These are phyloP conservation scores for Mythimna loreyi DNA, from an alignment of 2,888 invertebrate species.

Conservation along the genomic window DNA sequence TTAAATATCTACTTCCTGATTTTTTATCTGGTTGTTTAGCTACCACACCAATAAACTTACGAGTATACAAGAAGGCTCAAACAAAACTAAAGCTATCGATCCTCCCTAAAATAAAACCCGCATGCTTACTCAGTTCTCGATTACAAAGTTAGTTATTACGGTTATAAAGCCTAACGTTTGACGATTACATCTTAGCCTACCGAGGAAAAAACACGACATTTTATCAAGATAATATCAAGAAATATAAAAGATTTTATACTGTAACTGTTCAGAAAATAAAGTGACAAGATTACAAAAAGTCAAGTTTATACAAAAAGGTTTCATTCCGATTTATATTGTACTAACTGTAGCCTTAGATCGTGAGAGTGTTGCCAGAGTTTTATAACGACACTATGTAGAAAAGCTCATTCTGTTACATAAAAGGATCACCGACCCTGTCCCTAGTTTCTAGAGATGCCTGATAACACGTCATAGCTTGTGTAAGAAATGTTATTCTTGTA, in stretches of 20 bases:
- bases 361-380: conserved; percentile 25
- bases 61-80: conserved; percentile 12
- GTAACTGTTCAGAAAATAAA: conserved; percentile 36
- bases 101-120: conserved; percentile 57
- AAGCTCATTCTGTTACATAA: conserved; percentile 37
- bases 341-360: conserved; percentile 34
- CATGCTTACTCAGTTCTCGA: conserved; percentile 59
- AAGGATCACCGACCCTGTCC: conserved; percentile 15
- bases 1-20: too few species aligned
- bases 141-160: conserved; percentile 64
- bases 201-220: conserved; percentile 23
- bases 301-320: conserved; percentile 36
- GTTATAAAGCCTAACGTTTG: conserved; percentile 55
- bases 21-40: too few species aligned
- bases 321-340: conserved; percentile 42
- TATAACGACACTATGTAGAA: conserved; percentile 31
- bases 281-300: conserved; percentile 35
- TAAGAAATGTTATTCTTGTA: not conserved
- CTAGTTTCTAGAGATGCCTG: conserved; percentile 10
- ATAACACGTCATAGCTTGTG: conserved; percentile 9
- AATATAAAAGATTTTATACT: conserved; percentile 28
- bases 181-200: conserved; percentile 51
- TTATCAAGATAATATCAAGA: conserved; percentile 23
- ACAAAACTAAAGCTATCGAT: conserved; percentile 41
- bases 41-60: not conserved